Evolutionary conservation across 2,113 vertebrate genomes (phyloP).

Genomic region (Tragelaphus strepsiceros): DNA sequence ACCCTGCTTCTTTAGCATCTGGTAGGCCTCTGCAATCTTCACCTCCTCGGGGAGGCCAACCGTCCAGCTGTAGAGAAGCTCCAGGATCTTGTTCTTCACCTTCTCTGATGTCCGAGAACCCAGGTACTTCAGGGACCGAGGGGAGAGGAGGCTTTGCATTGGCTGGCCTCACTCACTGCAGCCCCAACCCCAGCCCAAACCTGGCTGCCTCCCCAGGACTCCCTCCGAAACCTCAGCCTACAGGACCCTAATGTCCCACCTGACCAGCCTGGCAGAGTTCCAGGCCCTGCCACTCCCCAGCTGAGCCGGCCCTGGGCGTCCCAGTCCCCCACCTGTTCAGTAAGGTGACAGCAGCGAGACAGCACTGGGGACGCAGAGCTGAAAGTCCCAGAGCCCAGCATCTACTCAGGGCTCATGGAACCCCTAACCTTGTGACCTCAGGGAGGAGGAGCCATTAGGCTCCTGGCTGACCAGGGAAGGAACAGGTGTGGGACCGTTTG

Average conservation of each 20-base stretch:
- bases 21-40: conserved; percentile 96
- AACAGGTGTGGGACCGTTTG: background rate
- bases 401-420: accelerated
- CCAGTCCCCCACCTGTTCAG: background rate
- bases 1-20: conserved; percentile 99
- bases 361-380: background rate
- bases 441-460: background rate
- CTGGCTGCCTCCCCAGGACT: background rate
- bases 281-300: background rate
- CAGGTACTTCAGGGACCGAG: conserved; percentile 85
- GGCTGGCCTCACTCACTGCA: background rate
- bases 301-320: background rate
- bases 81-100: conserved; percentile 94
- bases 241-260: background rate
- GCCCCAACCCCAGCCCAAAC: background rate
- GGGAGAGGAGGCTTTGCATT: background rate
- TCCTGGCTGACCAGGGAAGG: background rate
- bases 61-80: conserved; percentile 95
- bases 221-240: background rate
- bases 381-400: background rate
- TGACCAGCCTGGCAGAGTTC: background rate
- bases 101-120: conserved; percentile 91
- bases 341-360: background rate
- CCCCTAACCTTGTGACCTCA: background rate
- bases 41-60: conserved; percentile 89